phyloP scores from a whole-genome alignment of 2,113 vertebrate species.

The Rhynchopsitta pachyrhyncha region DNA sequence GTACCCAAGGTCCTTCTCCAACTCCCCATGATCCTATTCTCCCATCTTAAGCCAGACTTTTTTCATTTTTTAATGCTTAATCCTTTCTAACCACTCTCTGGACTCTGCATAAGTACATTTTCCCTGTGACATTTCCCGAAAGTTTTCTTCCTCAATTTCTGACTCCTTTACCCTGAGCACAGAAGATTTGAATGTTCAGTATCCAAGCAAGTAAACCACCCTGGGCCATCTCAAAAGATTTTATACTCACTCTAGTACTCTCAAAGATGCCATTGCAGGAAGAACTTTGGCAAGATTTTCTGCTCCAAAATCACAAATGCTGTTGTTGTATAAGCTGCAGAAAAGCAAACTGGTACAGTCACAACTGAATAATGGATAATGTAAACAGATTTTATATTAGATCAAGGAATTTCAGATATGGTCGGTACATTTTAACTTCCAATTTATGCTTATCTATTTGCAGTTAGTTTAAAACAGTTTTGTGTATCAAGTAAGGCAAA shows the following conservation, averaged over 20 bases:
- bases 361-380: background rate
- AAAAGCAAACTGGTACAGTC: background rate
- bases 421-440: background rate
- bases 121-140: background rate
- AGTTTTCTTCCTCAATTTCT: background rate
- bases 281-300: constrained; percentile 84
- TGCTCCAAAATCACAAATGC: constrained; percentile 86
- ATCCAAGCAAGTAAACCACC: background rate
- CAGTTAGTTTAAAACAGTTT: background rate
- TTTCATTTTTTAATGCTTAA: background rate
- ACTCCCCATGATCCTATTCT: background rate
- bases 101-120: background rate
- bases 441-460: background rate
- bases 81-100: background rate
- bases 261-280: constrained; percentile 83
- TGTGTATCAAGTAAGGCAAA: background rate
- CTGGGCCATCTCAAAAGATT: background rate
- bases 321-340: constrained; percentile 88
- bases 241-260: constrained; percentile 88
- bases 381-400: background rate
- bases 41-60: background rate
- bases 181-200: background rate
- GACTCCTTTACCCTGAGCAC: background rate
- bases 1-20: background rate
- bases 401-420: background rate